These are phyloP conservation scores for Thaumetopoea pityocampa DNA, from an alignment of 1,140 invertebrate genomes.

Conservation along the genomic window DNA sequence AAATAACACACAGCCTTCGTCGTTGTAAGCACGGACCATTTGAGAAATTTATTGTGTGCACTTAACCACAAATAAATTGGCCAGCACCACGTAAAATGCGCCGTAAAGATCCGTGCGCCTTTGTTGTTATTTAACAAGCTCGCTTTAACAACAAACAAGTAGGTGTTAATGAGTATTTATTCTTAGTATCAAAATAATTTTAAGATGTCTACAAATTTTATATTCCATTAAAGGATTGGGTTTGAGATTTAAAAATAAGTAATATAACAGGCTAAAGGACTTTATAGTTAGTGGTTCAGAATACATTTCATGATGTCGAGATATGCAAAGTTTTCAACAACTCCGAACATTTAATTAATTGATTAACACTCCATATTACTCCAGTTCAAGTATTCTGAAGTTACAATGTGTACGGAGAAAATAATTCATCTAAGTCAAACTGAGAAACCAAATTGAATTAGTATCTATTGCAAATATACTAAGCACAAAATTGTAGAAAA, in stretches of 20 bases:
- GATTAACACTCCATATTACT: conserved; percentile 11
- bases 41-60: conserved; percentile 70
- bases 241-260: too few species aligned
- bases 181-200: too few species aligned
- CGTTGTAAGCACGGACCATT: conserved; percentile 62
- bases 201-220: too few species aligned
- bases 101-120: conserved; percentile 31
- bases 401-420: conserved; percentile 9
- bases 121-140: conserved; percentile 18
- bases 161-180: too few species aligned
- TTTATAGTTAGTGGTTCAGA: too few species aligned
- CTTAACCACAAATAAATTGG: conserved; percentile 73
- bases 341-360: conserved; percentile 13
- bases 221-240: too few species aligned
- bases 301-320: too few species aligned
- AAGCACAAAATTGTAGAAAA: too few species aligned
- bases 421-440: conserved; percentile 6
- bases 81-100: conserved; percentile 46
- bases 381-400: too few species aligned
- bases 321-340: conserved; percentile 10
- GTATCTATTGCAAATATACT: conserved; percentile 8
- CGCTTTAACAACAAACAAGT: conserved; percentile 7
- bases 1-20: conserved; percentile 60
- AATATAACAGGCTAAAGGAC: too few species aligned
- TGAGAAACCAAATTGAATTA: conserved; percentile 9